These are phyloP conservation scores for Caenorhabditis latens DNA, from an alignment of 1,140 invertebrate genomes.

Conservation along the genomic window DNA sequence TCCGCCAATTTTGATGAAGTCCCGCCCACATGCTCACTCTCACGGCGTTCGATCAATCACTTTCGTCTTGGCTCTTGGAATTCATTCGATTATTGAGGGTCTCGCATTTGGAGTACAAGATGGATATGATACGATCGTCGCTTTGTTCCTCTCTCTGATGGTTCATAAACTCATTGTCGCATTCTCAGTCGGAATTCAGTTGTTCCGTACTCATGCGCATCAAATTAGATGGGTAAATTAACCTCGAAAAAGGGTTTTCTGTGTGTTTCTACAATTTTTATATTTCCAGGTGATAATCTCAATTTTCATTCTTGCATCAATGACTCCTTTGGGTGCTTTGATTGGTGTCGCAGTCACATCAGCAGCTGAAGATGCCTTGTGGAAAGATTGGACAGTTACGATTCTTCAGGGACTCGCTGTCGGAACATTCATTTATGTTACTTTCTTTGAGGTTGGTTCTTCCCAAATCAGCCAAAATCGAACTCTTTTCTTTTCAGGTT, in stretches of 20 bases:
- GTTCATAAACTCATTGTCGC: constrained; percentile 91
- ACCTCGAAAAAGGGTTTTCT: background rate
- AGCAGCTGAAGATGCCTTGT: constrained; percentile 61
- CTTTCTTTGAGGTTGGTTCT: constrained; percentile 73
- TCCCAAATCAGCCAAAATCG: background rate
- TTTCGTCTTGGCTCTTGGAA: constrained; percentile 88
- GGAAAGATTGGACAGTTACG: constrained; percentile 70
- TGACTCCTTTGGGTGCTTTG: constrained; percentile 72
- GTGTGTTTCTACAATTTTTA: background rate
- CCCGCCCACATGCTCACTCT: constrained; percentile 79
- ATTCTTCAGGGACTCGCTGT: constrained; percentile 74
- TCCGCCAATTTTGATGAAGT: constrained; percentile 75
- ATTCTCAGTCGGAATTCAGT: constrained; percentile 79
- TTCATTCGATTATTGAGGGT: constrained; percentile 92
- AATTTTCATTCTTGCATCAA: constrained; percentile 70
- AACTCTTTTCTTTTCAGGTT: constrained; percentile 61
- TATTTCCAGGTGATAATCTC: constrained; percentile 68
- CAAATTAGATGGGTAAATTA: constrained; percentile 65
- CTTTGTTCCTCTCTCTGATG: constrained; percentile 86
- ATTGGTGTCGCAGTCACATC: constrained; percentile 70
- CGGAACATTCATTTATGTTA: constrained; percentile 76
- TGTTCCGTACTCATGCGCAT: constrained; percentile 76
- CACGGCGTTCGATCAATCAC: constrained; percentile 83
- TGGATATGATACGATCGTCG: constrained; percentile 78
- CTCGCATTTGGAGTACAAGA: constrained; percentile 84